Evolutionary conservation across 2,797 vertebrate species (phyloP).

Genomic region (Ptychadena robeensis): DNA sequence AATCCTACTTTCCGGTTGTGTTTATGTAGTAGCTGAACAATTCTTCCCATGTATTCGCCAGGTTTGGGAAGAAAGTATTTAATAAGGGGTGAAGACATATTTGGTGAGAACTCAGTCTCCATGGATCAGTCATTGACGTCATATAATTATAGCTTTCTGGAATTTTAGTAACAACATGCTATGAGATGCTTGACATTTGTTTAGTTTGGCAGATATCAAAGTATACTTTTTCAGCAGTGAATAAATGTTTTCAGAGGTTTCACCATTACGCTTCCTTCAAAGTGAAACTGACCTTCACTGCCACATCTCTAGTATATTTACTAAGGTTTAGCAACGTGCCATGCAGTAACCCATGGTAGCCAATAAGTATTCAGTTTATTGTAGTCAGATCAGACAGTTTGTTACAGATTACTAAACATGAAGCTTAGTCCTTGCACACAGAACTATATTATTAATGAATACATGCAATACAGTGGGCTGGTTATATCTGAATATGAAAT

Average conservation of each 20-base stretch:
- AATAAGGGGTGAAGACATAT: background rate
- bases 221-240: background rate
- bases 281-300: background rate
- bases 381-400: background rate
- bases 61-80: background rate
- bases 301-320: background rate
- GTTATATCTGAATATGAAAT: background rate
- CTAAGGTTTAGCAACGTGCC: background rate
- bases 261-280: background rate
- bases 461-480: background rate
- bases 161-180: slow-evolving; percentile 3
- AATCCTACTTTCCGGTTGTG: background rate
- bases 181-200: background rate
- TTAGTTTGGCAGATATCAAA: background rate
- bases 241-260: slow-evolving; percentile 25
- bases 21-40: background rate
- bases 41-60: slow-evolving; percentile 8
- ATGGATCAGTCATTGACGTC: background rate
- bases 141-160: slow-evolving; percentile 13
- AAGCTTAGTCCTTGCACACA: background rate
- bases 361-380: background rate
- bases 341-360: background rate
- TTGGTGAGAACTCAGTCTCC: background rate
- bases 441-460: background rate
- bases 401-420: background rate